Evolutionary conservation across 2,888 invertebrate species (phyloP).

Genomic region (Sinopyrophorus schimmeli): DNA sequence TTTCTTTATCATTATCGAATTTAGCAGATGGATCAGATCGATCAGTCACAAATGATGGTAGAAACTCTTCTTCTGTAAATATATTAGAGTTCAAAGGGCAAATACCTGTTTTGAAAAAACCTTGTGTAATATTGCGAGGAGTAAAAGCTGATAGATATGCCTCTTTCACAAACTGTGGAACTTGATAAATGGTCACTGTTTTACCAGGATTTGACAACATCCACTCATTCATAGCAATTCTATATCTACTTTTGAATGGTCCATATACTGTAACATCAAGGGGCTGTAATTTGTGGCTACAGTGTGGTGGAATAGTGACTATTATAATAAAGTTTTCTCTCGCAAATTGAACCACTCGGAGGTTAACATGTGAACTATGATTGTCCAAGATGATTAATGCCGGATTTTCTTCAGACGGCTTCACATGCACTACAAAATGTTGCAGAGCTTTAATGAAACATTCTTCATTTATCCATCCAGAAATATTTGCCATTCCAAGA

Average conservation of each 20-base stretch:
- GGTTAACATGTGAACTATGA: conserved; percentile 3
- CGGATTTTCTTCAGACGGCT: conserved; percentile 14
- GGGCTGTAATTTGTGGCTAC: conserved; percentile 43
- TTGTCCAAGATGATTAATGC: conserved; percentile 7
- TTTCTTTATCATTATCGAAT: too few species aligned
- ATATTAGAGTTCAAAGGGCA: conserved; percentile 3
- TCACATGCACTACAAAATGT: conserved; percentile 21
- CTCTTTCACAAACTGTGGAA: conserved; percentile 34
- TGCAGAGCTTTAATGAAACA: conserved; percentile 20
- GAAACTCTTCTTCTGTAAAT: conserved; percentile 3
- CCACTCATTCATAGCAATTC: conserved; percentile 42
- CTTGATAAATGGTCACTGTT: conserved; percentile 43
- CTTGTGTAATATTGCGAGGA: conserved; percentile 38
- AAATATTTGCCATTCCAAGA: conserved; percentile 20
- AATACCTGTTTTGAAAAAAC: conserved; percentile 28
- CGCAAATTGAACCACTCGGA: neutral
- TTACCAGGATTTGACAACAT: conserved; percentile 41
- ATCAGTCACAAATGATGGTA: conserved; percentile 8
- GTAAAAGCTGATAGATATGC: conserved; percentile 36
- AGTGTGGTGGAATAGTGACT: conserved; percentile 20
- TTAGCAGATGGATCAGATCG: too few species aligned
- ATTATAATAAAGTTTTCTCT: conserved; percentile 4
- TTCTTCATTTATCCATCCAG: conserved; percentile 23
- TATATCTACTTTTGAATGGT: conserved; percentile 33
- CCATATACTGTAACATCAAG: conserved; percentile 31